Conservation (phyloP, 2,888 invertebrate species). For the Tetragnatha montana region DNA sequence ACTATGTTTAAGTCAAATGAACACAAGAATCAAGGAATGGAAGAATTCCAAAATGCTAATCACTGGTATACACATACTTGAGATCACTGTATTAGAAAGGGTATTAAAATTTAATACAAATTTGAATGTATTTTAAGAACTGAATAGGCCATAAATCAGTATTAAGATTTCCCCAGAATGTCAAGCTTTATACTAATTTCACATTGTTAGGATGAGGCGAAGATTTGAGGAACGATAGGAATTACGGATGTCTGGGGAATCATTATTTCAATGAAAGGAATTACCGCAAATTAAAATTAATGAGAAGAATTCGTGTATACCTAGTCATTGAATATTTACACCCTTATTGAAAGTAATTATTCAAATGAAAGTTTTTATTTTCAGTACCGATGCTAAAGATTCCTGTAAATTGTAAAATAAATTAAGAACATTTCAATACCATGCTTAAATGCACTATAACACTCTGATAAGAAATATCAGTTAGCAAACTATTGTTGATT, state of each 20-base stretch:
- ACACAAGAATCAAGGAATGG: too few relatives aligned
- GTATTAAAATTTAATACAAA: too few relatives aligned
- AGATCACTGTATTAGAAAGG: too few relatives aligned
- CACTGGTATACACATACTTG: too few relatives aligned
- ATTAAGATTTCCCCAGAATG: not conserved
- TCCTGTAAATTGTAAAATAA: not conserved
- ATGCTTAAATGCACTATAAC: too few relatives aligned
- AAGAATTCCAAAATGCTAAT: too few relatives aligned
- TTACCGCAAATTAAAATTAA: not conserved
- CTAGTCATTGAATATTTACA: not conserved
- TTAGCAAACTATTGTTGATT: too few relatives aligned
- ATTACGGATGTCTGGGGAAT: not conserved
- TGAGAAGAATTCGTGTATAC: not conserved
- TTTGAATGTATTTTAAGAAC: too few relatives aligned
- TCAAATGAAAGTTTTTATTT: not conserved
- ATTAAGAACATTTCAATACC: too few relatives aligned
- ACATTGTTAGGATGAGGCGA: not conserved
- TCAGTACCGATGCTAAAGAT: not conserved
- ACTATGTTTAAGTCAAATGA: too few relatives aligned
- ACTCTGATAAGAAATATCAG: too few relatives aligned
- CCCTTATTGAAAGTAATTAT: not conserved
- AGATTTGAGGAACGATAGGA: not conserved
- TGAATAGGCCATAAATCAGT: not conserved
- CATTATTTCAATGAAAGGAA: not conserved
- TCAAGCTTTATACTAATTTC: not conserved